Conservation (phyloP, 2,113 vertebrate genomes). For the Trichomycterus rosablanca region DNA sequence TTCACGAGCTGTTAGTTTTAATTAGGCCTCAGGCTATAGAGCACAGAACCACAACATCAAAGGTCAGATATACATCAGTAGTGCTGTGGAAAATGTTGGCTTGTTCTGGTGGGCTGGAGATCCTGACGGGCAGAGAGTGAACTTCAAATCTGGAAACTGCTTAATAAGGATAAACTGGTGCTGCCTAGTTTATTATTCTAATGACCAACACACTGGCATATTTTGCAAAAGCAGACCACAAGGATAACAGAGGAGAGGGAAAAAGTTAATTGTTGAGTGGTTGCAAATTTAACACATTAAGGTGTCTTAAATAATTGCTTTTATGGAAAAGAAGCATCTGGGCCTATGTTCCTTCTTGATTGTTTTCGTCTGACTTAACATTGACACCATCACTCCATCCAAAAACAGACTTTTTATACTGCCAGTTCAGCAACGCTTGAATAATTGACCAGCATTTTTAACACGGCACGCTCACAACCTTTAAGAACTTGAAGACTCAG, state of each 20-base stretch:
- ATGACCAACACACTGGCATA: conserved; percentile 25
- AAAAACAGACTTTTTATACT: no score
- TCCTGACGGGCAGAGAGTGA: conserved; percentile 11
- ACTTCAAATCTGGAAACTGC: conserved; percentile 41
- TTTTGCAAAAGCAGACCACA: conserved; percentile 6
- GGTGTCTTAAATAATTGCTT: neutral
- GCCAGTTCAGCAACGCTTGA: no score
- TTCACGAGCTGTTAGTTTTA: conserved; percentile 66
- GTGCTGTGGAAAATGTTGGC: conserved; percentile 61
- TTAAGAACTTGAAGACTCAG: no score
- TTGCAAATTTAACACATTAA: neutral
- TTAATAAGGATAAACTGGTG: conserved; percentile 42
- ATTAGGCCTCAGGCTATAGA: conserved; percentile 64
- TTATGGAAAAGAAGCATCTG: no score
- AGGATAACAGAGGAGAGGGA: neutral
- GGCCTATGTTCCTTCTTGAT: no score
- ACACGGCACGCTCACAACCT: no score
- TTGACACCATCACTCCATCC: no score
- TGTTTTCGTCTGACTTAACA: no score
- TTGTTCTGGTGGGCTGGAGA: conserved; percentile 38
- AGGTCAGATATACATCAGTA: conserved; percentile 78
- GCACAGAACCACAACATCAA: conserved; percentile 69
- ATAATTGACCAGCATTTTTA: no score
- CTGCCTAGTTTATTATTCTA: conserved; percentile 43
- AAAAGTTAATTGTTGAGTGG: neutral